A percentile compares a stretch with the other conserved stretches of the same genome.
phyloP scores from a whole-genome alignment of 1,140 invertebrate genomes.

The Melitaea cinxia region DNA sequence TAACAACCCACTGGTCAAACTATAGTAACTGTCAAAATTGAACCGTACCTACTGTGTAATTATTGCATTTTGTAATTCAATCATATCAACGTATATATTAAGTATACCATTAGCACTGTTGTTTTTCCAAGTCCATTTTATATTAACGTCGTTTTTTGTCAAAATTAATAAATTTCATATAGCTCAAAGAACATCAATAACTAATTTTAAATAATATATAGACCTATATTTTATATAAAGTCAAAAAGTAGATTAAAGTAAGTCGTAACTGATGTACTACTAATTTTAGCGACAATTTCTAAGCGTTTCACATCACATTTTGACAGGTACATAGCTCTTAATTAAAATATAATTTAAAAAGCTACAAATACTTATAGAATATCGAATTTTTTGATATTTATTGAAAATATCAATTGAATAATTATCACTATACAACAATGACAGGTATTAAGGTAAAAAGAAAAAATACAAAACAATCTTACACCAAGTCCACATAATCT shows the following conservation, averaged over 20 bases:
- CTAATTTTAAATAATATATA: too few species aligned
- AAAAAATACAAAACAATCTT: conserved; percentile 43
- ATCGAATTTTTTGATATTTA: conserved; percentile 10
- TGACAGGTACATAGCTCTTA: conserved; percentile 19
- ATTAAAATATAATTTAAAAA: conserved; percentile 11
- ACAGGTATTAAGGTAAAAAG: conserved; percentile 33
- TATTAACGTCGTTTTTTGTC: too few species aligned
- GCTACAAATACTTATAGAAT: conserved; percentile 15
- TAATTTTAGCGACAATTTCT: neutral
- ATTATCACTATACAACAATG: conserved; percentile 41
- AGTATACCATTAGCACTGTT: too few species aligned
- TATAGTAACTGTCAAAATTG: conserved; percentile 18
- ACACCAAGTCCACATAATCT: conserved; percentile 49
- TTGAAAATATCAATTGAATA: conserved; percentile 34
- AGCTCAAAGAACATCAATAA: too few species aligned
- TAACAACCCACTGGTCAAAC: conserved; percentile 11
- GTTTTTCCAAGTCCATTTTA: too few species aligned
- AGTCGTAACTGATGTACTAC: too few species aligned
- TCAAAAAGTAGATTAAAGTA: too few species aligned
- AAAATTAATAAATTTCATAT: too few species aligned
- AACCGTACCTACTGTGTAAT: neutral
- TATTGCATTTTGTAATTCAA: too few species aligned
- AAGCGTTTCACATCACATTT: neutral
- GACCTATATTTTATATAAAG: too few species aligned
- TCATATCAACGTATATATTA: too few species aligned